These are phyloP conservation scores for Bombyx mandarina DNA, from an alignment of 1,140 invertebrate species.

Conservation along the genomic window DNA sequence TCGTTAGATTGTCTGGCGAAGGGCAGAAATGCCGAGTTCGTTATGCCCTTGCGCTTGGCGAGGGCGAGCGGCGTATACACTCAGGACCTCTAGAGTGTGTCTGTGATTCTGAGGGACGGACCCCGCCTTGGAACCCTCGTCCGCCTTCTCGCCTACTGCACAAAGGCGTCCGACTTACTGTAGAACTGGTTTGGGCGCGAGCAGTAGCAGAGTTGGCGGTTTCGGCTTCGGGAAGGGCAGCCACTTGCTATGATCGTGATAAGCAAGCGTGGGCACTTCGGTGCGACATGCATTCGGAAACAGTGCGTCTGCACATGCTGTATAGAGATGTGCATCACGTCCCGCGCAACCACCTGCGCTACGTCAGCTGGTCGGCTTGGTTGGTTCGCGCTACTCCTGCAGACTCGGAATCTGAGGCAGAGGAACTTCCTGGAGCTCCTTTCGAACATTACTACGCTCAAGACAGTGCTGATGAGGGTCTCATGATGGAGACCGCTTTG, in stretches of 20 bases:
- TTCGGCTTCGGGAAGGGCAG: constrained; percentile 78
- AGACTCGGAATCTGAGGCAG: constrained; percentile 72
- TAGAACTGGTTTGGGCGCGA: constrained; percentile 69
- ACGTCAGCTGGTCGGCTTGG: constrained; percentile 86
- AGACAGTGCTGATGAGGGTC: constrained; percentile 85
- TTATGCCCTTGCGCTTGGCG: constrained; percentile 82
- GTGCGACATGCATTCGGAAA: constrained; percentile 85
- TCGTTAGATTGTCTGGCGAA: constrained; percentile 85
- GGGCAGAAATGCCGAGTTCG: constrained; percentile 85
- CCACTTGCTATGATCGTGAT: constrained; percentile 87
- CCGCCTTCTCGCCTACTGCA: constrained; percentile 52
- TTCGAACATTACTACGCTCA: constrained; percentile 90
- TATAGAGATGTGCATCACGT: constrained; percentile 91
- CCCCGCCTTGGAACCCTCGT: constrained; percentile 81
- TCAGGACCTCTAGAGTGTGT: constrained; percentile 85
- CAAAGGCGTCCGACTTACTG: constrained; percentile 48
- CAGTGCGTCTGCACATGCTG: constrained; percentile 82
- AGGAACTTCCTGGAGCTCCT: constrained; percentile 80
- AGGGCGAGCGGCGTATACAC: constrained; percentile 80
- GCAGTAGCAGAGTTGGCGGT: constrained; percentile 84
- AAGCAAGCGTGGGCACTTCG: constrained; percentile 86
- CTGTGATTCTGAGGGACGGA: constrained; percentile 81
- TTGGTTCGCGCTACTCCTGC: constrained; percentile 75
- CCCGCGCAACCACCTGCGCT: constrained; percentile 85
- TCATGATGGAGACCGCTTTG: constrained; percentile 88